phyloP scores from a whole-genome alignment of 1,140 invertebrate genomes.

The Sinella curviseta region DNA sequence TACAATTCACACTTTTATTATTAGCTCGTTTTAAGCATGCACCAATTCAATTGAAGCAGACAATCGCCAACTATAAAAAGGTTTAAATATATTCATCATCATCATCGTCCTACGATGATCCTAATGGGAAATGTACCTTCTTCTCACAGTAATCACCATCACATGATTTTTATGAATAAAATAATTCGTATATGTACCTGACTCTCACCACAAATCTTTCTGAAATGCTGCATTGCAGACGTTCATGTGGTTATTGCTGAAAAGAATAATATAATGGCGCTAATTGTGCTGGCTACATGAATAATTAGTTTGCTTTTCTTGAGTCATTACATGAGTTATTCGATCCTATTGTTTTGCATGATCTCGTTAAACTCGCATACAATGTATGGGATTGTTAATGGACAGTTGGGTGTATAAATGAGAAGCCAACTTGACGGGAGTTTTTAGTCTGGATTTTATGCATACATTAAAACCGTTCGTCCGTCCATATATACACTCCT shows the following conservation, averaged over 20 bases:
- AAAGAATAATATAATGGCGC: constrained; percentile 10
- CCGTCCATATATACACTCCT: too few species aligned
- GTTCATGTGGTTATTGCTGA: neutral
- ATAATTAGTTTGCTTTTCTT: constrained; percentile 21
- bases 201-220: too few species aligned
- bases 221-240: neutral
- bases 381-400: neutral
- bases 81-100: neutral
- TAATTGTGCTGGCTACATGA: constrained; percentile 15
- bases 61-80: neutral
- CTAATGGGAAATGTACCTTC: too few species aligned
- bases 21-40: neutral
- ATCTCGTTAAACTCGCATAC: too few species aligned
- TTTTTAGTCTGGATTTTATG: too few species aligned
- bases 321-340: constrained; percentile 13
- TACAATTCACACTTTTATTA: constrained; percentile 1
- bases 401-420: neutral
- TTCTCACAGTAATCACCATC: too few species aligned
- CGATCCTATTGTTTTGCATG: constrained; percentile 8
- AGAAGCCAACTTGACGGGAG: too few species aligned
- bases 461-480: too few species aligned
- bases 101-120: neutral
- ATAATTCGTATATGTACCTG: too few species aligned
- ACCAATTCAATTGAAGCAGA: neutral
- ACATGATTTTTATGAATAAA: too few species aligned